phyloP scores from a whole-genome alignment of 1,140 invertebrate genomes.

The Matsumurasca onukii region DNA sequence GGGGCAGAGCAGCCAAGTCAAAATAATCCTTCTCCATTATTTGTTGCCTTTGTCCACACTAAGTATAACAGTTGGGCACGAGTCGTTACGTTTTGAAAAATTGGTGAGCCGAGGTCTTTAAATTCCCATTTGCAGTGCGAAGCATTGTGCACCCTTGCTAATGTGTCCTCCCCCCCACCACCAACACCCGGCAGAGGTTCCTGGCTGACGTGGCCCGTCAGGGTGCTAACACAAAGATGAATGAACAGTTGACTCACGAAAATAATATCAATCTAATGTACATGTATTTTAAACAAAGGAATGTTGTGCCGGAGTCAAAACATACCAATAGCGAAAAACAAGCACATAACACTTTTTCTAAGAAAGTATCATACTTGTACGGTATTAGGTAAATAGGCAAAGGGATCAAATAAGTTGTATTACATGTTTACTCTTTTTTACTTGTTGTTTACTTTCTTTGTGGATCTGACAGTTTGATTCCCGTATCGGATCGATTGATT shows the following conservation, averaged over 20 bases:
- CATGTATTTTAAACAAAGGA: too few species aligned
- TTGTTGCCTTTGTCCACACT: not conserved
- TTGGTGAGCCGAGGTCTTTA: conserved; percentile 7
- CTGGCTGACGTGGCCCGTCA: too few species aligned
- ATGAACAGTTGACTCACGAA: not conserved
- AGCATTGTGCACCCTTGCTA: conserved; percentile 1
- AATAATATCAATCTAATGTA: not conserved
- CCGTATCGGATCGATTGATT: too few species aligned
- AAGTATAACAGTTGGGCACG: conserved; percentile 16
- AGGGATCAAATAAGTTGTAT: too few species aligned
- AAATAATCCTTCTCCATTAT: not conserved
- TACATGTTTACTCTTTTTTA: too few species aligned
- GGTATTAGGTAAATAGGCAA: too few species aligned
- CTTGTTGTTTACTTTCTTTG: too few species aligned
- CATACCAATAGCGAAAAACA: too few species aligned
- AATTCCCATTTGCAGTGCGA: conserved; percentile 8
- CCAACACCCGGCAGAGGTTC: not conserved
- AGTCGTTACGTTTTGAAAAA: conserved; percentile 16
- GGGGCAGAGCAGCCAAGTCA: not conserved
- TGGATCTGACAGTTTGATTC: too few species aligned
- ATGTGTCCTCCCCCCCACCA: not conserved
- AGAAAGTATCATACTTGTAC: too few species aligned
- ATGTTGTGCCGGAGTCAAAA: too few species aligned
- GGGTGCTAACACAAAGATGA: not conserved
- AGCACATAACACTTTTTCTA: too few species aligned